Conservation (phyloP, 30 jellyfish, hydroid and myxozoan species). For the Rhopilema esculentum region DNA sequence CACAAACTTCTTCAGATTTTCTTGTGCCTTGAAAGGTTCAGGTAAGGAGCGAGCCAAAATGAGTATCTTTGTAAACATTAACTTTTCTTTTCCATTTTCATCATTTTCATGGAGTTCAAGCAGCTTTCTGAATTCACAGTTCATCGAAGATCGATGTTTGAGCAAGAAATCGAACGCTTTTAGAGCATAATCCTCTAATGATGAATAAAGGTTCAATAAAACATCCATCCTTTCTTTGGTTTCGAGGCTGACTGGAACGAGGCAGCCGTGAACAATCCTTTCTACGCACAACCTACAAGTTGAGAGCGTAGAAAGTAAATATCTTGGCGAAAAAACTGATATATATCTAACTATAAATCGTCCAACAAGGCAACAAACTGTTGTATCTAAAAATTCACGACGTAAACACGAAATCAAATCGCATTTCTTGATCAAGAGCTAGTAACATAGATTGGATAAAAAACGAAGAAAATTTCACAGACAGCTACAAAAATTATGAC, state of each 20-base stretch:
- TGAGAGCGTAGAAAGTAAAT: too few relatives aligned
- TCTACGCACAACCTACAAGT: slow-evolving; percentile 82
- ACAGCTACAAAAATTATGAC: too few relatives aligned
- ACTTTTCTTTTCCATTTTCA: slow-evolving; percentile 35
- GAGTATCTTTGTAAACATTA: slow-evolving; percentile 24
- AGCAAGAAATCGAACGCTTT: slow-evolving; percentile 63
- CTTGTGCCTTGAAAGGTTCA: slow-evolving; percentile 92
- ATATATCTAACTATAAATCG: too few relatives aligned
- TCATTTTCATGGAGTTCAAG: slow-evolving; percentile 45
- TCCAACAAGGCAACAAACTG: too few relatives aligned
- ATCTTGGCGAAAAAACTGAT: too few relatives aligned
- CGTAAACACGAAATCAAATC: too few relatives aligned
- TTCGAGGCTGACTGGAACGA: slow-evolving; percentile 88
- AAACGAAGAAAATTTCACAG: too few relatives aligned
- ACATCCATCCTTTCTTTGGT: slow-evolving; percentile 79
- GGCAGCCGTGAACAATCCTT: slow-evolving; percentile 91
- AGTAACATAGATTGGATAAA: too few relatives aligned
- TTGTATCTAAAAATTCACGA: too few relatives aligned
- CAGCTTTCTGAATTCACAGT: slow-evolving; percentile 47
- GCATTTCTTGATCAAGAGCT: too few relatives aligned
- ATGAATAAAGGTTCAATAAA: slow-evolving; percentile 62
- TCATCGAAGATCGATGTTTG: slow-evolving; percentile 53
- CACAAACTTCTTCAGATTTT: slow-evolving; percentile 80
- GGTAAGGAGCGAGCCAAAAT: slow-evolving; percentile 74
- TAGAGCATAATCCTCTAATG: slow-evolving; percentile 74